Conservation (phyloP, 2,888 invertebrate species). For the Hypolimnas misippus region DNA sequence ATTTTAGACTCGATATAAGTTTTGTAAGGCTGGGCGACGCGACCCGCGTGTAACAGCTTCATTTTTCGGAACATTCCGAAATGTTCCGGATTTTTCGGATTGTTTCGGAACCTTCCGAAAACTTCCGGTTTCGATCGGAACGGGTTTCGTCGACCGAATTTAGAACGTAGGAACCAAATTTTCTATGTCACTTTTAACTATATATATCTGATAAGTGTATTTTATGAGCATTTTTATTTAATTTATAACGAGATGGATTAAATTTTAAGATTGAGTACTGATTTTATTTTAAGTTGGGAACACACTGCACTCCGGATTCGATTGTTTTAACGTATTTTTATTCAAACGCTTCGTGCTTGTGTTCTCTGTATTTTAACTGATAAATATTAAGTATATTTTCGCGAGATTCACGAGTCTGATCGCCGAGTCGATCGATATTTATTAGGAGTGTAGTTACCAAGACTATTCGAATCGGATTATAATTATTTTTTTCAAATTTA, state of each 20-base stretch:
- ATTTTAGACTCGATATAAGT: conserved; percentile 79
- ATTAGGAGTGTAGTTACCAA: conserved; percentile 68
- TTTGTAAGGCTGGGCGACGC: conserved; percentile 58
- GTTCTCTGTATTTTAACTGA: conserved; percentile 56
- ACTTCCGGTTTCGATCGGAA: conserved; percentile 33
- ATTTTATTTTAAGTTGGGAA: conserved; percentile 69
- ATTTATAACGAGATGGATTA: conserved; percentile 75
- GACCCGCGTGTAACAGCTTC: neutral
- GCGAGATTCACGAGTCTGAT: conserved; percentile 49
- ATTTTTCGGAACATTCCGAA: neutral
- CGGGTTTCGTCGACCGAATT: conserved; percentile 64
- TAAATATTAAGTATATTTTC: conserved; percentile 52
- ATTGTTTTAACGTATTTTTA: conserved; percentile 20
- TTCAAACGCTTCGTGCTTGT: conserved; percentile 56
- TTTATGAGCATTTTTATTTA: conserved; percentile 80
- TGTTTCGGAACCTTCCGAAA: neutral
- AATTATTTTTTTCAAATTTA: conserved; percentile 24
- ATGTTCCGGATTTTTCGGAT: neutral
- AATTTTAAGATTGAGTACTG: conserved; percentile 74
- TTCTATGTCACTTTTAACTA: conserved; percentile 81
- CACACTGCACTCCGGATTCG: conserved; percentile 60
- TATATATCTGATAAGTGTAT: conserved; percentile 75
- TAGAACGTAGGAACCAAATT: conserved; percentile 79
- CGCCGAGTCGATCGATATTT: conserved; percentile 53
- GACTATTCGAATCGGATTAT: conserved; percentile 50